Evolutionary conservation across 30 jellyfish, hydroid and myxozoan genomes (phyloP), one percentile per base, ranked within the genome.

Genomic region (Clytia hemisphaerica): DNA sequence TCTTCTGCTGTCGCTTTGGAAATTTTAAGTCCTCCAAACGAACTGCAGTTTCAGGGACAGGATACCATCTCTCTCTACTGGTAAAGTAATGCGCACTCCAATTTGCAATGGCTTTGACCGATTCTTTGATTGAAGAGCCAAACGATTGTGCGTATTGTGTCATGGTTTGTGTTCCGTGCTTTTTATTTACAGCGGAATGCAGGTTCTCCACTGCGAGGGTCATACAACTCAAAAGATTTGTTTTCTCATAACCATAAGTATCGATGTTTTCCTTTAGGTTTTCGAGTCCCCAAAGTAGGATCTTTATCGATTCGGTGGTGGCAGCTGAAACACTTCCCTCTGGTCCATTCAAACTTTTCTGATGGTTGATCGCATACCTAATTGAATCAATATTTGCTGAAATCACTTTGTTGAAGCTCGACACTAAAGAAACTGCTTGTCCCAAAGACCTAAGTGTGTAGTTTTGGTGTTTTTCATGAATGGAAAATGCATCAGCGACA

Each of bases 401-500:
- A 46, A 62, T 31, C 37, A 37, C 31, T 1, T 18, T 30, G 0
- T 6, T 4, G 47, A 65, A 67, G 1, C 47, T 50, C 27, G 68
- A 67, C 1, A 67, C 79, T 1, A 67, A 67, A 1, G 1, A 47
- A 21, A 67, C 47, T 45, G 79, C 79, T 0, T 44, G 67, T 24
- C 29, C 30, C 3, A 67, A 28, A 3, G 4, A 37, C 79, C 47
- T 67, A 33, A 2, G 7, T 3, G 45, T 50, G 27, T 67, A 38
- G 2, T 67, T 67, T 29, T 22, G 29, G 47, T 67, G 69, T 67
- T 67, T 0, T n/a, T n/a, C n/a, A n/a, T n/a, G n/a, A n/a, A n/a
- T n/a, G n/a, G n/a, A n/a, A n/a, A n/a, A n/a, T n/a, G 79, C 79
- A 67, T 45, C 69, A 37, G 42, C 67, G 64, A 62, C 4, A 1